Evolutionary conservation across 2,113 vertebrate genomes (phyloP).

Genomic region (Tricholaema leucomelas): DNA sequence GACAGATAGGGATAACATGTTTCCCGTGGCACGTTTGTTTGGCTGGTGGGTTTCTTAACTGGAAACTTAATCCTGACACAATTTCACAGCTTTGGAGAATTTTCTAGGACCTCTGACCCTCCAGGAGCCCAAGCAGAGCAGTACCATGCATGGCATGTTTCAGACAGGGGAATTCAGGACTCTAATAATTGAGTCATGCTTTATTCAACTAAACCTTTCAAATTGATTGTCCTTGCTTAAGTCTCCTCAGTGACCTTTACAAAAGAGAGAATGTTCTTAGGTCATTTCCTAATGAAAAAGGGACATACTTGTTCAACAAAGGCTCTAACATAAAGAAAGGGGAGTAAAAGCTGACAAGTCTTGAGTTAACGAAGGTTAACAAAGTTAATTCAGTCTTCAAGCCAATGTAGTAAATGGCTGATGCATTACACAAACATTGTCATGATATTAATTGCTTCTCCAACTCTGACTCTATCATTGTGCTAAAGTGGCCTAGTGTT

Average conservation of each 20-base stretch:
- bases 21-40: neutral
- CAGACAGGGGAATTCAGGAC: neutral
- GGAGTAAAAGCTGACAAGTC: neutral
- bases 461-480: neutral
- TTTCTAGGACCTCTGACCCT: neutral
- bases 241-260: slow-evolving; percentile 22
- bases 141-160: neutral
- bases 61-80: neutral
- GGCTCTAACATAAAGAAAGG: neutral
- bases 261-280: slow-evolving; percentile 30
- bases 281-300: slow-evolving; percentile 37
- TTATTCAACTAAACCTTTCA: slow-evolving; percentile 33
- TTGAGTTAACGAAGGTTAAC: neutral
- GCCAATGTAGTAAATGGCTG: neutral
- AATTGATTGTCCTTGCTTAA: slow-evolving; percentile 21
- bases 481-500: neutral
- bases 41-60: neutral
- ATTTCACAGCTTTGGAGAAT: neutral
- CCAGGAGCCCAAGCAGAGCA: neutral
- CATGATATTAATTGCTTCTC: slow-evolving; percentile 16
- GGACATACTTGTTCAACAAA: slow-evolving; percentile 14
- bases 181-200: neutral
- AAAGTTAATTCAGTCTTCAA: slow-evolving; percentile 32
- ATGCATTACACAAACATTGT: neutral
- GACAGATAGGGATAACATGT: neutral